A percentile compares a stretch with the other conserved stretches of the same genome.
phyloP scores from a whole-genome alignment of 30 jellyfish, hydroid and myxozoan genomes.

The Euphysa ruthae region DNA sequence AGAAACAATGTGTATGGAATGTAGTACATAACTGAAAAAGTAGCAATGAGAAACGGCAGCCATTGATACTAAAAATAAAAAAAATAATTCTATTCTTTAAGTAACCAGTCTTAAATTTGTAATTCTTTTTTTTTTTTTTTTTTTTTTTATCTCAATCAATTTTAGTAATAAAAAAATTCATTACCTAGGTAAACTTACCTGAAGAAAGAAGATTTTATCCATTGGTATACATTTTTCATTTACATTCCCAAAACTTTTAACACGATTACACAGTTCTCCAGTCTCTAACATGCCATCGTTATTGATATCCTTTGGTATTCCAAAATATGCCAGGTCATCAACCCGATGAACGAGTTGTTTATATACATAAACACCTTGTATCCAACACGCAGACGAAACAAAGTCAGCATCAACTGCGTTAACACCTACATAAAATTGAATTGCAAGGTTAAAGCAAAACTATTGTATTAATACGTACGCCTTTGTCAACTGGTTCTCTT shows the following conservation, averaged over 20 bases:
- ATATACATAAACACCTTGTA: constrained; percentile 37
- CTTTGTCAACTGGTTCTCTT: no score
- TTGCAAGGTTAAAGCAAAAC: no score
- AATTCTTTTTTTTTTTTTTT: no score
- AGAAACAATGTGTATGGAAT: constrained; percentile 21
- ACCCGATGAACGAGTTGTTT: constrained; percentile 4
- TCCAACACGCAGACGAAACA: constrained; percentile 38
- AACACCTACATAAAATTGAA: no score
- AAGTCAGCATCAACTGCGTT: constrained; percentile 6
- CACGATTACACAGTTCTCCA: neutral
- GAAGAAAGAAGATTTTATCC: constrained; percentile 22
- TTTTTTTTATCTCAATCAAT: no score
- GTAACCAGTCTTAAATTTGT: no score
- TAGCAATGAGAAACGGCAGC: constrained; percentile 31
- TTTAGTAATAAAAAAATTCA: no score
- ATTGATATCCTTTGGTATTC: constrained; percentile 28
- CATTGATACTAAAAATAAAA: constrained; percentile 27
- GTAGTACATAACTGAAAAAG: constrained; percentile 22
- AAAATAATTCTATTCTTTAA: neutral
- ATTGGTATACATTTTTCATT: constrained; percentile 7
- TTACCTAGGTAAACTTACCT: constrained; percentile 8
- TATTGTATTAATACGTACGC: no score
- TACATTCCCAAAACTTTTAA: neutral
- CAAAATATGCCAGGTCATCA: constrained; percentile 20
- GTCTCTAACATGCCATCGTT: constrained; percentile 8